Evolutionary conservation across 2,113 vertebrate genomes (phyloP), one percentile per base, ranked within the genome.

Genomic region (Sphyrna mokarran): DNA sequence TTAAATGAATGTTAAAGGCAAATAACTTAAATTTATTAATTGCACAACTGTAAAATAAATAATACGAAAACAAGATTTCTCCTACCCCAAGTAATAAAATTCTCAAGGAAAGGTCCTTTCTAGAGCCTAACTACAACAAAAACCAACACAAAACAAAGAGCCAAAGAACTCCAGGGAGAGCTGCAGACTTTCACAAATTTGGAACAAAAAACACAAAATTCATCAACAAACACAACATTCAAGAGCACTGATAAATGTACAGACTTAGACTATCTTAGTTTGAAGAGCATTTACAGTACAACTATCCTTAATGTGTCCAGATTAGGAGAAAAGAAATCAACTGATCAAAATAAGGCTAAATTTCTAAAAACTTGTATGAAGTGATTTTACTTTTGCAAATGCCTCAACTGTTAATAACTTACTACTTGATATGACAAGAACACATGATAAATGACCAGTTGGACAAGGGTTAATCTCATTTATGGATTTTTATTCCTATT

Each of bases 101-200:
- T 95, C 37, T 54, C 26, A 72, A 95, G 43, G 94, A 95, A 95
- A 72, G 94, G 68, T 95, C 94, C 94, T 95, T 95, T 61, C 40
- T 95, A 43, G 66, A 95, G 69, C 69, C 94, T 76, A 76, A 94
- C 91, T 70, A 94, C 22, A 95, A 48, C 69, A 95, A 95, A 63
- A 93, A 29, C 29, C 18, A 22, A 66, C 68, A 72, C 69, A 26
- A 48, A 33, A 95, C 94, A 70, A 70, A 72, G 23, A 13, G 37
- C 69, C 94, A 95, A 11, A 95, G 94, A 72, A 95, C 94, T 54
- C 94, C 18, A 70, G 94, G 94, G 94, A 95, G 94, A 72, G 94
- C 94, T 95, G 40, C 94, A 95, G 94, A 61, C 22, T 72, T 95
- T 48, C 10, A 95, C 37, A 18, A 29, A 9, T 61, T 48, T 40